Base-by-base conservation (phyloP, 2,888 invertebrate species). In the Athalia cordata region DNA sequence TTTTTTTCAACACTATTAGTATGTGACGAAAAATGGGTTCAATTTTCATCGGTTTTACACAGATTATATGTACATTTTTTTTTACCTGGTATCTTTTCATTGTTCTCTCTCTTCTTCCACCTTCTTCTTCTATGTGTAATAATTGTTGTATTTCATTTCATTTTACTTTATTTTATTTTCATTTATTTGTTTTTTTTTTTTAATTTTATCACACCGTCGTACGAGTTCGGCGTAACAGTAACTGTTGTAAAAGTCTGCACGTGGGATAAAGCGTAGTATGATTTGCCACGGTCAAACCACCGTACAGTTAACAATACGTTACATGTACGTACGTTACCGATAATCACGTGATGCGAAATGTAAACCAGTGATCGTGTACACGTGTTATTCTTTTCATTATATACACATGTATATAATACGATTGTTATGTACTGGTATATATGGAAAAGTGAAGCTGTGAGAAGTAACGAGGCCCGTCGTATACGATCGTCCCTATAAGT, bases 191-290 rank as follows among this genome's bases (percentile, higher is more conserved):
- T 7, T 62, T 29, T 62, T 13, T 62, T 62, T 62, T 29, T n/a
- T 13, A 9, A 29, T 8, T 4, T 62, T 3, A 29, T 29, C 29
- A 29, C 29, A 29, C 62, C 62, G 29, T 72, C 55, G 61, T 50
- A 13, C 59, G 47, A 50, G 49, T 75, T 50, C 62, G 62, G 50
- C 75, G 50, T 75, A 75, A 62, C 75, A 61, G 75, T 75, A 50
- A 72, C 52, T 29, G 50, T 64, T 75, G 75, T 64, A 61, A 75
- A 52, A 75, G 43, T 75, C 66, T 79, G 80, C 83, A 84, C 85
- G 84, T 82, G 83, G 79, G 83, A 80, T 79, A 78, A 75, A 80
- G 80, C 81, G 82, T 80, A 83, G 50, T 83, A 82, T 82, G 81
- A 83, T 84, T 82, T 81, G 84, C 82, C 78, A 84, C 80, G 83